Evolutionary conservation across 1,140 invertebrate species (phyloP).

Genomic region (Bacillus rossius): DNA sequence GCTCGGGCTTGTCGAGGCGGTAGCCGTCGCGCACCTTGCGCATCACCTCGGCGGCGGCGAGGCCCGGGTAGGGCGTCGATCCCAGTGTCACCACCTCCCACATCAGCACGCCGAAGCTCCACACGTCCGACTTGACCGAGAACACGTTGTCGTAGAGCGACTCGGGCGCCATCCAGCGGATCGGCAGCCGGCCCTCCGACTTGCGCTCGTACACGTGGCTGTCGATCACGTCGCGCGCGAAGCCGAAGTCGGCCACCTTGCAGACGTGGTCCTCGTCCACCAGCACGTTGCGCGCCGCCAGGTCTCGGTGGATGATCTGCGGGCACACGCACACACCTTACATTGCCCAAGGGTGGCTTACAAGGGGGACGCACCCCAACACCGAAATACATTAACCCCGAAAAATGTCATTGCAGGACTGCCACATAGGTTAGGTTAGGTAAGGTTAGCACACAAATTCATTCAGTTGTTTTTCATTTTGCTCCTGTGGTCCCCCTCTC

Average conservation of each 20-base stretch:
- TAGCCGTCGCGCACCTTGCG: slow-evolving; percentile 56
- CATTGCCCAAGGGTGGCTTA: too few species aligned
- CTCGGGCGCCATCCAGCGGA: slow-evolving; percentile 92
- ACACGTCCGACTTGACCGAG: slow-evolving; percentile 86
- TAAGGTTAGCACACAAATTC: too few species aligned
- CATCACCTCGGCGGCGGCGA: slow-evolving; percentile 80
- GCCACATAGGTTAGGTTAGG: too few species aligned
- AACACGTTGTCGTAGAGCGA: slow-evolving; percentile 89
- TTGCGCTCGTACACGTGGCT: slow-evolving; percentile 89
- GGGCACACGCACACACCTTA: slow-evolving; percentile 3
- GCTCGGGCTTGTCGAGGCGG: slow-evolving; percentile 81
- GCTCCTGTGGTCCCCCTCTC: too few species aligned
- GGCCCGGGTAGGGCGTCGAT: slow-evolving; percentile 83
- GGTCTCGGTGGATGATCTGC: slow-evolving; percentile 86
- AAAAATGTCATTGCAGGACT: too few species aligned
- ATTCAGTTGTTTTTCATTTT: too few species aligned
- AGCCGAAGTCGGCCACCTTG: slow-evolving; percentile 93
- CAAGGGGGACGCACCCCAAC: too few species aligned
- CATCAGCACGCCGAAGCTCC: slow-evolving; percentile 88
- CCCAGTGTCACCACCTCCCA: slow-evolving; percentile 83
- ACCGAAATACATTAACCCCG: too few species aligned
- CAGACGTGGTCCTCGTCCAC: slow-evolving; percentile 82
- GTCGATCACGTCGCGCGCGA: slow-evolving; percentile 76
- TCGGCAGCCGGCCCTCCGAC: slow-evolving; percentile 69
- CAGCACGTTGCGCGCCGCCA: slow-evolving; percentile 86